Evolutionary conservation across 2,888 invertebrate genomes (phyloP).

Genomic region (Phorcus lineatus): DNA sequence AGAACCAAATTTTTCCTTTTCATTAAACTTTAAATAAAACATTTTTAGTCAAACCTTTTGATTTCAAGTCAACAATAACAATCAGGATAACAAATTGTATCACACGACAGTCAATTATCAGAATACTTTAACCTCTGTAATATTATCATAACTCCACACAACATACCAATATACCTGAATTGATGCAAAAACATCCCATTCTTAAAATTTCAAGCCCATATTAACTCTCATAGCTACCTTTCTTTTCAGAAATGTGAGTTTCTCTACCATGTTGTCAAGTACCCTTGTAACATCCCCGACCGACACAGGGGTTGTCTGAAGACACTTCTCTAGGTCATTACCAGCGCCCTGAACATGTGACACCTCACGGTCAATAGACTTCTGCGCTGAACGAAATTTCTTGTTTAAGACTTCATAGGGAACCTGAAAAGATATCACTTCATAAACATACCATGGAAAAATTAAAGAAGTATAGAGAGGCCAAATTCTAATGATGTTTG

Average conservation of each 20-base stretch:
- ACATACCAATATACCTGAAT: too few relatives aligned
- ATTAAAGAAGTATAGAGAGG: too few relatives aligned
- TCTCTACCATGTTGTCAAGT: constrained; percentile 91
- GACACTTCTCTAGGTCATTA: constrained; percentile 85
- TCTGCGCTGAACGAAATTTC: constrained; percentile 95
- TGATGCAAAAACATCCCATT: too few relatives aligned
- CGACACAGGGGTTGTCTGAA: constrained; percentile 78
- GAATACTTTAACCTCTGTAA: too few relatives aligned
- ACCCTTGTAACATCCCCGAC: constrained; percentile 81
- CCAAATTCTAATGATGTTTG: too few relatives aligned
- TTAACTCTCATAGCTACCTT: constrained; percentile 78
- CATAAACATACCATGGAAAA: background rate
- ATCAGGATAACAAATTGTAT: too few relatives aligned
- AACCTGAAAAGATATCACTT: constrained; percentile 80
- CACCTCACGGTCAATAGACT: constrained; percentile 88
- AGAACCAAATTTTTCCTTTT: too few relatives aligned
- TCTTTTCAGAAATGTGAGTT: constrained; percentile 90
- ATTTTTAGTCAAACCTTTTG: too few relatives aligned
- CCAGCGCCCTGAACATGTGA: constrained; percentile 89
- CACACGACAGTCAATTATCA: too few relatives aligned
- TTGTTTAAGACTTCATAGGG: constrained; percentile 99
- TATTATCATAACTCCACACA: too few relatives aligned
- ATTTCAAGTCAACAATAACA: too few relatives aligned
- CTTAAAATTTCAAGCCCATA: background rate
- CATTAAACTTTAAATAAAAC: too few relatives aligned